phyloP scores from a whole-genome alignment of 2,113 vertebrate genomes.

The Salvelinus namaycush region DNA sequence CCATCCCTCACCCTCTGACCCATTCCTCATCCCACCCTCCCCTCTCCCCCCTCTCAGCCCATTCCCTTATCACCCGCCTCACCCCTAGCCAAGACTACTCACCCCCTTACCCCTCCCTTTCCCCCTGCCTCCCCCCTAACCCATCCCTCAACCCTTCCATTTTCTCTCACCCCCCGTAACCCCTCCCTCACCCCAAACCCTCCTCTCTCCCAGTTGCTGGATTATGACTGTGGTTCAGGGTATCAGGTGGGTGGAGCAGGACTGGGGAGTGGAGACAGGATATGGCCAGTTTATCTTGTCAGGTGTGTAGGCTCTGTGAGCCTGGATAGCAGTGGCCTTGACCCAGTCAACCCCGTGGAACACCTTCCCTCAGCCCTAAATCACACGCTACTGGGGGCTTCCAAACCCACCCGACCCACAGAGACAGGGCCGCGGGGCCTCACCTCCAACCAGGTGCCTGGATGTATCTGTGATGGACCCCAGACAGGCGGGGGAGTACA shows the following conservation, averaged over 20 bases:
- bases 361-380: constrained; percentile 49
- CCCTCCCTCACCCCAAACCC: background rate
- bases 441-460: constrained; percentile 45
- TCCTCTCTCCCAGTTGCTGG: constrained; percentile 10
- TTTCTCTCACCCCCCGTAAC: background rate
- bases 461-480: constrained; percentile 40
- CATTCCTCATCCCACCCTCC: background rate
- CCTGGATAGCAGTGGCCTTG: constrained; percentile 36
- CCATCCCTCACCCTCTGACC: background rate
- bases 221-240: background rate
- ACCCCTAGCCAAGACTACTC: constrained; percentile 10
- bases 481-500: constrained; percentile 39
- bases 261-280: constrained; percentile 29
- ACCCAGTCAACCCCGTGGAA: constrained; percentile 42
- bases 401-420: constrained; percentile 4
- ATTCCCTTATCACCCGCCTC: constrained; percentile 28
- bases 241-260: background rate
- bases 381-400: constrained; percentile 26
- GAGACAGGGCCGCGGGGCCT: constrained; percentile 6
- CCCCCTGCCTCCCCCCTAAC: constrained; percentile 12
- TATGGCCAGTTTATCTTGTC: constrained; percentile 56
- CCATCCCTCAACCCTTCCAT: constrained; percentile 15
- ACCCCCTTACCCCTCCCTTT: constrained; percentile 14
- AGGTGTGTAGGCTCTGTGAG: constrained; percentile 40
- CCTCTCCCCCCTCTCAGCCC: background rate